Evolutionary conservation across 2,113 vertebrate species (phyloP), one percentile per base, ranked within the genome.

Genomic region (Nematolebias whitei): DNA sequence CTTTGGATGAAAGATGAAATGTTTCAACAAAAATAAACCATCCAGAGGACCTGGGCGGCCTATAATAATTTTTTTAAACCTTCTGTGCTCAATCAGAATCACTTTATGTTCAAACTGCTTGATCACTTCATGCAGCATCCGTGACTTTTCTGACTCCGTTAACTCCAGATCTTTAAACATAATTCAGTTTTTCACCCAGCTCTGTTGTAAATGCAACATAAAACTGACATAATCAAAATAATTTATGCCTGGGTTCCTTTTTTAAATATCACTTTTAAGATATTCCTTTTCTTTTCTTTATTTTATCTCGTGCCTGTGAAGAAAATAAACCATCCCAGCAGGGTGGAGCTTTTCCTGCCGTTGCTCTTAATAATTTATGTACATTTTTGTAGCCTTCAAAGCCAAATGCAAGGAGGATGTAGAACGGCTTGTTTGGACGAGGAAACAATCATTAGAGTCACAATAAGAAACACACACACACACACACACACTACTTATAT

Each of bases 121-220:
- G 9, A 35, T 35, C 10, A 8, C 9, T 8, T 35, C 32, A 35
- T 35, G 26, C 32, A 35, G 9, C 32, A 35, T 29, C 7, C 3
- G 26, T 29, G 26, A 29, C 7, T 29, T 3, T 29, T 29, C 26
- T 29, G 26, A 7, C 7, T 29, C 26, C 7, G n/a, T n/a, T n/a
- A n/a, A n/a, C n/a, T n/a, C n/a, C n/a, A n/a, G n/a, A n/a, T n/a
- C n/a, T n/a, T n/a, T n/a, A n/a, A n/a, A n/a, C n/a, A n/a, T n/a
- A n/a, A n/a, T n/a, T n/a, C n/a, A n/a, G 32, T 35, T 5, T 5
- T 35, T 47, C 7, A 49, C 54, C 12, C 1, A 2, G 18, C 51
- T 55, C 49, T 51, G 49, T 45, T 62, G 40, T 53, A 49, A 68
- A 63, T 72, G 72, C 71, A 64, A 58, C 63, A 39, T 16, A 14